phyloP scores from a whole-genome alignment of 2,797 vertebrate genomes.

The Varecia variegata region DNA sequence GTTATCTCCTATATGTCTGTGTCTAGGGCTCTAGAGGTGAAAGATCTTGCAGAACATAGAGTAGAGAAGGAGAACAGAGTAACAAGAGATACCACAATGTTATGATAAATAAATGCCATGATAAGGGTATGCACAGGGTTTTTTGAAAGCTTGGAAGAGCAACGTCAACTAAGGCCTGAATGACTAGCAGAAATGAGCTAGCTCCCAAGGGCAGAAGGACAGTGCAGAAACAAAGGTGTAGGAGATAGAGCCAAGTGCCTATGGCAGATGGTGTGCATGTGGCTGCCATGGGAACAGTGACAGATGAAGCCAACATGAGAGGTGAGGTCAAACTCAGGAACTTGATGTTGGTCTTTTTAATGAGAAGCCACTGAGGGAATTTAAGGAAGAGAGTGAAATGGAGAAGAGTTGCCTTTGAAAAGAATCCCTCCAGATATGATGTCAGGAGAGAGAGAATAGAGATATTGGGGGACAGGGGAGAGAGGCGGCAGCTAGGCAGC shows the following conservation, averaged over 20 bases:
- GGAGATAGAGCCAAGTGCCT: neutral
- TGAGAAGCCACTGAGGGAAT: neutral
- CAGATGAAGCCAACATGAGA: neutral
- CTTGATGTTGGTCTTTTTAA: neutral
- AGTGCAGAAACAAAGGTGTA: neutral
- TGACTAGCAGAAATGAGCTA: neutral
- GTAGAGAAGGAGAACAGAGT: neutral
- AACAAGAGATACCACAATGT: neutral
- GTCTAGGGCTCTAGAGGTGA: neutral
- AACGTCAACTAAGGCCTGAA: neutral
- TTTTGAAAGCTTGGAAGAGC: neutral
- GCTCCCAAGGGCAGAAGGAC: neutral
- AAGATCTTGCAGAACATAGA: neutral
- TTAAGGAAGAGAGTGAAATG: neutral
- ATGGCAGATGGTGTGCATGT: neutral
- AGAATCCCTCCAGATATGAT: neutral
- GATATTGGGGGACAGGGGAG: accelerated
- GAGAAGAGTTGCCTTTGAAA: neutral
- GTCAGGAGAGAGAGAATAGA: neutral
- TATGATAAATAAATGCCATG: neutral
- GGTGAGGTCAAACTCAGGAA: neutral
- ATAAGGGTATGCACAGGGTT: neutral
- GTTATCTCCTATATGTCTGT: neutral
- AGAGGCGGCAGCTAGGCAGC: neutral
- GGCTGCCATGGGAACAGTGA: neutral